Base-by-base conservation (phyloP, 1,140 invertebrate genomes). In the Halesus radiatus region DNA sequence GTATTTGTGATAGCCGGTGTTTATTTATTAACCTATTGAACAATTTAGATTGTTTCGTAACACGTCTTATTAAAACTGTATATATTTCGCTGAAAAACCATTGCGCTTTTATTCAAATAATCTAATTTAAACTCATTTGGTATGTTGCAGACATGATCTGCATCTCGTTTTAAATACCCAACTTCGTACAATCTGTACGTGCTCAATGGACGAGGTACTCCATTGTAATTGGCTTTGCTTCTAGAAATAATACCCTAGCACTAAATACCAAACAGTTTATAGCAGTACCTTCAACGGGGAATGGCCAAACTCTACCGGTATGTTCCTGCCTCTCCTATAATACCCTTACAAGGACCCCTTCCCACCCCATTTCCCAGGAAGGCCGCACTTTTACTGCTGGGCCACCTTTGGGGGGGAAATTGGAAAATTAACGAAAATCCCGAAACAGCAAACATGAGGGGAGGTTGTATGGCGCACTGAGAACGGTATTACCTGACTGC, bases 341-440 rank as follows among this genome's bases (percentile, higher is more conserved):
- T 50, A 70, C 50, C 52, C 70, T 26, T 20, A 18, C 45, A 23
- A 20, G 70, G 23, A 23, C 22, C 22, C 22, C n/a, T 23, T 22
- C 23, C 70, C 18, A 45, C 70, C 22, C 52, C 18, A 54, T 56
- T 26, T 54, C 26, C 22, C 23, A 3, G 50, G 22, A 56, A 54
- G 22, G 26, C 52, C 13, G 22, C 70, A 74, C 70, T 18, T 74
- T 74, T 26, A 56, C 37, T 8, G 10, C 37, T 52, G n/a, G 68
- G 45, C 37, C 45, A 20, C 20, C 52, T 20, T 18, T 10, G 15
- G 52, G 70, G 26, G 70, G 50, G 22, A 56, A 32, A 56, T 74
- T 32, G 70, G 70, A 74, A 74, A 74, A 74, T 74, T 74, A 74
- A 74, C 20, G 70, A 56, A 74, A 74, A 74, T 74, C 70, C 70